Evolutionary conservation across 2,113 vertebrate genomes (phyloP).

Genomic region (Cyanistes caeruleus): DNA sequence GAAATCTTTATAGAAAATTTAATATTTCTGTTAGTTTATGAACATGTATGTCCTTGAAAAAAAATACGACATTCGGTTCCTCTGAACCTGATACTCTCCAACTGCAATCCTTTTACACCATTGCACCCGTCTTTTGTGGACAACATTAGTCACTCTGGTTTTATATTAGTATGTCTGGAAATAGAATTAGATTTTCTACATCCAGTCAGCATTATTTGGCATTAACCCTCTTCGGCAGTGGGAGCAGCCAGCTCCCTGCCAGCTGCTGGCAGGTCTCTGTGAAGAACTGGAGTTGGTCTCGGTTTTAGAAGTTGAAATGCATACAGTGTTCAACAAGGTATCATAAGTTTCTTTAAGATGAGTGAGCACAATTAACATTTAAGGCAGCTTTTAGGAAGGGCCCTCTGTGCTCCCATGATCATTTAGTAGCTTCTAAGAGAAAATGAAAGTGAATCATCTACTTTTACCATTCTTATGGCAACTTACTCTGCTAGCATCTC

Average conservation of each 20-base stretch:
- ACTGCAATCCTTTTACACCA: background rate
- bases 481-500: background rate
- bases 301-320: background rate
- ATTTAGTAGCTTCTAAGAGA: background rate
- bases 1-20: background rate
- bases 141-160: background rate
- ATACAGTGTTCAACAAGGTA: background rate
- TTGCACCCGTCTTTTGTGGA: background rate
- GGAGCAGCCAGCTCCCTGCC: background rate
- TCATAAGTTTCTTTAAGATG: background rate
- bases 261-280: background rate
- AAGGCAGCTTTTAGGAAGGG: background rate
- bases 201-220: background rate
- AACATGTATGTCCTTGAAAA: background rate
- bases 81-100: background rate
- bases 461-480: background rate
- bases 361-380: background rate
- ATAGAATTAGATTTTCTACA: slow-evolving; percentile 11
- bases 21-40: background rate
- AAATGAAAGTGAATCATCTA: background rate
- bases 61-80: background rate
- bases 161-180: background rate
- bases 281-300: background rate
- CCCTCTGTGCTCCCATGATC: background rate
- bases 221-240: slow-evolving; percentile 33